Evolutionary conservation across 1,140 invertebrate species (phyloP), one percentile per base, ranked within the genome.

Genomic region (Drosophila ficusphila): DNA sequence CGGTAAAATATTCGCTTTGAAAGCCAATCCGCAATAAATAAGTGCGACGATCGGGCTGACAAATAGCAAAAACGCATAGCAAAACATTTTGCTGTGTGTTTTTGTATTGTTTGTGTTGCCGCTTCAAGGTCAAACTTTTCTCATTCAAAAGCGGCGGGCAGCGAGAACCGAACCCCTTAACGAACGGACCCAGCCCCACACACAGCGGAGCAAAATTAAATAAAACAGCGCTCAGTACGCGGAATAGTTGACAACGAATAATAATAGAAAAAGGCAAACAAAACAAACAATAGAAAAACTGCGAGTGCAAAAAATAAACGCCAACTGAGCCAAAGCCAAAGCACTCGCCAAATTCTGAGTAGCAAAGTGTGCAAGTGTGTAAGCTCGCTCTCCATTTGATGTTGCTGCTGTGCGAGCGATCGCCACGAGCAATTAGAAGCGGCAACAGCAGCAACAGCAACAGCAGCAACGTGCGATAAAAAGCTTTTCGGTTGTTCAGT

Each of bases 91-190:
- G 65, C 36, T 71, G 53, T 38, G 33, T 48, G 60, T 12, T 78
- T 70, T 68, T 39, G 48, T 62, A 54, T 44, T 36, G 14, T 42
- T 51, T 54, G 58, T 73, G 12, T 39, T 61, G 53, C 60, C 61
- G 60, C 58, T 23, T 88, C 82, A 86, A 86, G 82, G 82, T 86
- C 82, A 86, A 88, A 88, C 82, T 86, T 88, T 86, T 86, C 81
- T 88, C 82, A 86, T 86, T 70, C 64, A 79, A 61, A 56, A 49
- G 56, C 72, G 38, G 31, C 39, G 57, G 53, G 68, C 68, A 42
- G 48, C 64, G 61, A 67, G 56, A 72, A 75, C 76, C 52, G 73
- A 85, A 81, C 81, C 81, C 79, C 79, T 67, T 79, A 38, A 54
- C 47, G 68, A 39, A 47, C 34, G 48, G 57, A 64, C 77, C 53